These are phyloP conservation scores for Leptinotarsa peninsularis DNA, from an alignment of 2,888 invertebrate species.

Conservation along the genomic window DNA sequence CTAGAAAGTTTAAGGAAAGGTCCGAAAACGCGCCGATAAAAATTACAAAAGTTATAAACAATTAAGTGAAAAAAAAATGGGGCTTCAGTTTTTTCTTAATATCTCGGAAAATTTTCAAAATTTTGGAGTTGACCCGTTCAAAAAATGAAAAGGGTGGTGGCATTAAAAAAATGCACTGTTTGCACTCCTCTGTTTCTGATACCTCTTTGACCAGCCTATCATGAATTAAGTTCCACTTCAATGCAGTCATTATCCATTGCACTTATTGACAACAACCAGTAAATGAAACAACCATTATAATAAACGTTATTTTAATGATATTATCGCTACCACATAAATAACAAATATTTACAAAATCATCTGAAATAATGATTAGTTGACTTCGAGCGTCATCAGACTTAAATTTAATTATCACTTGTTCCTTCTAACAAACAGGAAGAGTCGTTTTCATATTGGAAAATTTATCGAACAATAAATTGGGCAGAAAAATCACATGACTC, in stretches of 20 bases:
- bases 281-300: constrained; percentile 28
- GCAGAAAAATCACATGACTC: no score
- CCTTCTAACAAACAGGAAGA: constrained; percentile 27
- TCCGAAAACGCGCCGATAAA: no score
- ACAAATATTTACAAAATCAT: constrained; percentile 45
- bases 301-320: constrained; percentile 22
- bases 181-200: background rate
- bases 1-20: no score
- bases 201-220: background rate
- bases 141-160: no score
- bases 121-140: no score
- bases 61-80: no score
- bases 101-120: no score
- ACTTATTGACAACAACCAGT: constrained; percentile 8
- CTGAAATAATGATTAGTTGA: constrained; percentile 30
- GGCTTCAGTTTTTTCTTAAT: no score
- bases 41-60: no score
- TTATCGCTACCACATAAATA: constrained; percentile 35
- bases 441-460: background rate
- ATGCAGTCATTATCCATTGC: constrained; percentile 1
- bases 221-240: background rate
- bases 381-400: constrained; percentile 42
- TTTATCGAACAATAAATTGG: no score
- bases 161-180: no score
- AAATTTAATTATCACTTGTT: constrained; percentile 45